Conservation (phyloP, 2,797 vertebrate species). For the Acrossocheilus wenchowensis region DNA sequence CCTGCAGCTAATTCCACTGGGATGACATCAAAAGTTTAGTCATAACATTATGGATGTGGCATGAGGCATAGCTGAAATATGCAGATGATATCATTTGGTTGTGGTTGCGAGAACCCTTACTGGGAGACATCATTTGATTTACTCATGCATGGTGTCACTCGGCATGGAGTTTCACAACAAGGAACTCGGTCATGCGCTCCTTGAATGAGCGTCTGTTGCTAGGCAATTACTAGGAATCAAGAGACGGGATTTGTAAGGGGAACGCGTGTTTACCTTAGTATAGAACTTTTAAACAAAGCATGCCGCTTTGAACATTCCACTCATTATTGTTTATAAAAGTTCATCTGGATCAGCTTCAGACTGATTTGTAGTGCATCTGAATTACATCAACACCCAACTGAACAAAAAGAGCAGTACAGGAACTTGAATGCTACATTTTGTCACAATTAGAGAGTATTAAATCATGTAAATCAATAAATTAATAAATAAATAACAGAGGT, state of each 20-base stretch:
- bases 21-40: constrained; percentile 69
- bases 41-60: constrained; percentile 57
- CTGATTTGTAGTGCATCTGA: neutral
- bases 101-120: constrained; percentile 72
- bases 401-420: neutral
- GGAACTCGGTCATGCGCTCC: constrained; percentile 70
- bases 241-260: constrained; percentile 64
- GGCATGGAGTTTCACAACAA: constrained; percentile 75
- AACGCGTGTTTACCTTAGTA: constrained; percentile 31
- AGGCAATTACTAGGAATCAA: constrained; percentile 69
- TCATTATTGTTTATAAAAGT: constrained; percentile 35
- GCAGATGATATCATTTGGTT: constrained; percentile 78
- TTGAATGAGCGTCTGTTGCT: constrained; percentile 70
- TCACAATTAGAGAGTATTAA: neutral
- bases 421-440: neutral
- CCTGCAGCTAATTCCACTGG: constrained; percentile 66
- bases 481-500: neutral
- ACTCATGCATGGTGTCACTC: constrained; percentile 73
- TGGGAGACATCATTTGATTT: constrained; percentile 78
- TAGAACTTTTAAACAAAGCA: constrained; percentile 22
- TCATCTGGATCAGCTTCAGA: constrained; percentile 27
- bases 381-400: neutral
- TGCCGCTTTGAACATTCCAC: constrained; percentile 5
- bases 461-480: neutral
- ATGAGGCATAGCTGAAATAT: constrained; percentile 79